phyloP scores from a whole-genome alignment of 2,797 vertebrate species.

The Masticophis lateralis region DNA sequence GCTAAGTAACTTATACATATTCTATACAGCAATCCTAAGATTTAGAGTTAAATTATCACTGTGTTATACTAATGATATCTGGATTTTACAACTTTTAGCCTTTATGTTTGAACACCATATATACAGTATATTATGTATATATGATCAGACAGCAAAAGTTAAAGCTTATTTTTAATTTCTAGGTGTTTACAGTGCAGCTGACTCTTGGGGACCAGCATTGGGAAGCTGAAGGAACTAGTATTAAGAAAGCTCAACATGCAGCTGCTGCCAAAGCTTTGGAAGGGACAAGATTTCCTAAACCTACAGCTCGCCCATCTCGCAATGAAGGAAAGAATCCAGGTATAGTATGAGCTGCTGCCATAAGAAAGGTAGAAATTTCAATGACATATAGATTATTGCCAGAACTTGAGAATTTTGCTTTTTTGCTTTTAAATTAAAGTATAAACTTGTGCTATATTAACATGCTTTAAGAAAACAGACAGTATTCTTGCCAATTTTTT shows the following conservation, averaged over 20 bases:
- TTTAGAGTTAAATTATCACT: background rate
- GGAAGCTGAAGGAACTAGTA: constrained; percentile 93
- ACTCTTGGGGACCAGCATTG: constrained; percentile 91
- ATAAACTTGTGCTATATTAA: background rate
- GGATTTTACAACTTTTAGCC: background rate
- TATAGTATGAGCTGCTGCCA: constrained; percentile 48
- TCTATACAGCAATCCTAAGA: background rate
- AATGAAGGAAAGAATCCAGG: constrained; percentile 88
- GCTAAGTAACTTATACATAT: background rate
- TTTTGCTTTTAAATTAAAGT: background rate
- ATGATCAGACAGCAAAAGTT: background rate
- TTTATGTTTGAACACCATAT: background rate
- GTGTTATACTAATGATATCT: background rate
- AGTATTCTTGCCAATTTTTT: background rate
- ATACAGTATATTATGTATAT: background rate
- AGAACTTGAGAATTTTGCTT: background rate
- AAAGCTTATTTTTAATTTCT: constrained; percentile 36
- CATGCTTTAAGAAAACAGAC: background rate
- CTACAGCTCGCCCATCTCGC: constrained; percentile 80
- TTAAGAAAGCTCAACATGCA: constrained; percentile 94
- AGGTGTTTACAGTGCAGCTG: constrained; percentile 92
- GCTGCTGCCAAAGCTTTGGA: constrained; percentile 87
- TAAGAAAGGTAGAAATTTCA: background rate
- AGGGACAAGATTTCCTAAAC: constrained; percentile 89
- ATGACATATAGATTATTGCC: background rate